phyloP scores from a whole-genome alignment of 2,113 vertebrate genomes.

The Isurus oxyrinchus region DNA sequence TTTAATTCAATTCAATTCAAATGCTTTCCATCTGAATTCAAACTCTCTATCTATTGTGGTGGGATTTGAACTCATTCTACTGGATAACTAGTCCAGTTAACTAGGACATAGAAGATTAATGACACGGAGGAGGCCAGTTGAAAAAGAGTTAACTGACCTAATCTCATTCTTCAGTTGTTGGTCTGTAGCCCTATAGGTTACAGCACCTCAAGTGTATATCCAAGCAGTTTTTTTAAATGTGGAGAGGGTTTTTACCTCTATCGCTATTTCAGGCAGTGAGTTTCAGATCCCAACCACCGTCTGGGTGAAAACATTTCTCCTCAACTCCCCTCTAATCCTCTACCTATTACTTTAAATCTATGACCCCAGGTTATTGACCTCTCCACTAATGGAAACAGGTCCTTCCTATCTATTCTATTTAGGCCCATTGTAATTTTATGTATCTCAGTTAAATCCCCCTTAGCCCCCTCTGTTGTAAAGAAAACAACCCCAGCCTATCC shows the following conservation, averaged over 20 bases:
- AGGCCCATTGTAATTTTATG: not conserved
- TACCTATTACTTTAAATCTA: not conserved
- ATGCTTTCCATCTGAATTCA: not conserved
- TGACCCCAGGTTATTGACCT: not conserved
- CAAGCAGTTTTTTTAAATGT: not conserved
- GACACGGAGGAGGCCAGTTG: not conserved
- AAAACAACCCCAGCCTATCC: not conserved
- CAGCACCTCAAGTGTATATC: not conserved
- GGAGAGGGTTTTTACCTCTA: not conserved
- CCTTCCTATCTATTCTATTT: not conserved
- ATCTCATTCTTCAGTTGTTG: not conserved
- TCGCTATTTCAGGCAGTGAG: not conserved
- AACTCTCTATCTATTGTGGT: not conserved
- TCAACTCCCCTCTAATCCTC: not conserved
- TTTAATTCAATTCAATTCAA: not conserved
- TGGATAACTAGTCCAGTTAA: not conserved
- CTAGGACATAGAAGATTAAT: not conserved
- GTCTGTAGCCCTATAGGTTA: no score
- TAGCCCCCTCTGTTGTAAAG: not conserved
- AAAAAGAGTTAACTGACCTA: not conserved
- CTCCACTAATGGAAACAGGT: not conserved
- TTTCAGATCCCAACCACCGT: not conserved
- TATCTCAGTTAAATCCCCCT: not conserved
- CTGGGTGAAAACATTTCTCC: not conserved
- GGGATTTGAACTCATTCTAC: not conserved